Percentiles rank a stretch among this genome's conserved stretches.
These are phyloP conservation scores for Morinoia aosen DNA, from an alignment of 2,888 invertebrate species.

Conservation along the genomic window DNA sequence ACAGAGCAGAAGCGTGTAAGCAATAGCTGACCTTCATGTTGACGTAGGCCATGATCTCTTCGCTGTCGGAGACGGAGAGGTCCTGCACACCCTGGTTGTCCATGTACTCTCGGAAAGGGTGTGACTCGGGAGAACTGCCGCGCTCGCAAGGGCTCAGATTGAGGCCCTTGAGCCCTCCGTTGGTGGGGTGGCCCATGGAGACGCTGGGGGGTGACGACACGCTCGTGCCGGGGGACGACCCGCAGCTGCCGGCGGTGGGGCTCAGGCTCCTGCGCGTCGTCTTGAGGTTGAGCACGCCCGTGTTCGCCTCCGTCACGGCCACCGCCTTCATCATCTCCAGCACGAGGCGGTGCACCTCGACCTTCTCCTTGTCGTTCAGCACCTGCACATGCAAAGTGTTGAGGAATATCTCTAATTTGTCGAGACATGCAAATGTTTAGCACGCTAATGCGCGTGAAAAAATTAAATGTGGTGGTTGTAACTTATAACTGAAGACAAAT, in stretches of 20 bases:
- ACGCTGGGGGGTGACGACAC: conserved; percentile 12
- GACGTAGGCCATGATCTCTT: conserved; percentile 67
- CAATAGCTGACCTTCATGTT: conserved; percentile 62
- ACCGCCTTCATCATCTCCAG: conserved; percentile 68
- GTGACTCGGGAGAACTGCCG: conserved; percentile 57
- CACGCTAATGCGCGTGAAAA: not conserved
- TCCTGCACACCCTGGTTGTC: conserved; percentile 65
- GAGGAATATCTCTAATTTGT: not conserved
- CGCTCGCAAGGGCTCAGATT: conserved; percentile 27
- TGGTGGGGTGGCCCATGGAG: conserved; percentile 7
- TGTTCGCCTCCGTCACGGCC: conserved; percentile 66
- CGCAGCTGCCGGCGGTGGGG: conserved; percentile 51
- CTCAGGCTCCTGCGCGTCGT: conserved; percentile 56
- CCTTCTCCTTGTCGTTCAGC: conserved; percentile 63
- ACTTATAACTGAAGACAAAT: not conserved
- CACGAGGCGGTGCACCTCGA: conserved; percentile 66
- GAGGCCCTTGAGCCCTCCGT: conserved; percentile 38
- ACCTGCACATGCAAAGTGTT: conserved; percentile 56
- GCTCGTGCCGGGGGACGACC: not conserved
- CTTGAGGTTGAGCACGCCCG: conserved; percentile 66
- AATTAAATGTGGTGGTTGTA: not conserved
- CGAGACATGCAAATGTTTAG: not conserved
- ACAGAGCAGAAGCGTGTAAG: not conserved
- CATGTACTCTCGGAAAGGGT: conserved; percentile 66
- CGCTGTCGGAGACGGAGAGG: conserved; percentile 65